Evolutionary conservation across 2,888 invertebrate genomes (phyloP).

Genomic region (Myathropa florea): DNA sequence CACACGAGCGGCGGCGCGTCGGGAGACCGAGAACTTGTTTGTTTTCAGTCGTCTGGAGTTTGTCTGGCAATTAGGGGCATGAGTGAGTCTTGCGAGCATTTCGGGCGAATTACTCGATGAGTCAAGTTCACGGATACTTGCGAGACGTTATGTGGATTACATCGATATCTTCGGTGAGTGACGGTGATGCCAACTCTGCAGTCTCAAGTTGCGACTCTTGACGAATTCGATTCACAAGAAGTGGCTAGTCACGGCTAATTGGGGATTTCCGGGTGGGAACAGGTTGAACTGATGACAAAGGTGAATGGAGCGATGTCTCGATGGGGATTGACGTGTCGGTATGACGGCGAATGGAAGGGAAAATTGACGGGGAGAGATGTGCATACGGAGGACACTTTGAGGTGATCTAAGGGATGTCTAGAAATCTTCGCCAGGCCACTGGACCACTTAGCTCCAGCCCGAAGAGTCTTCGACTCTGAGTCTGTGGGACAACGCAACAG

Average conservation of each 20-base stretch:
- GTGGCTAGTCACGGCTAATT: neutral
- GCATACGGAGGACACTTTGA: too few relatives aligned
- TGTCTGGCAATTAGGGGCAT: constrained; percentile 12
- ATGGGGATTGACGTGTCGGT: neutral
- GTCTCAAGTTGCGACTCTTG: neutral
- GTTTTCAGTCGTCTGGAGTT: constrained; percentile 36
- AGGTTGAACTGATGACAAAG: neutral
- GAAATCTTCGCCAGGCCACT: too few relatives aligned
- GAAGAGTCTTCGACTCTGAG: too few relatives aligned
- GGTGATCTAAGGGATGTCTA: too few relatives aligned
- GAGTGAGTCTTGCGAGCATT: neutral
- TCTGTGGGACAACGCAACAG: too few relatives aligned
- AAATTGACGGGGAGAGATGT: too few relatives aligned
- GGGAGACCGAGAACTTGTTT: neutral
- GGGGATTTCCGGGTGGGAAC: neutral
- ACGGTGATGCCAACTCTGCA: neutral
- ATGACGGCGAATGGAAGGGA: too few relatives aligned
- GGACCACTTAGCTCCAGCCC: too few relatives aligned
- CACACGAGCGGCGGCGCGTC: neutral
- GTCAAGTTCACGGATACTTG: constrained; percentile 8
- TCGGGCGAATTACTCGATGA: neutral
- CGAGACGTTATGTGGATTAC: neutral
- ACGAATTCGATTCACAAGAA: neutral
- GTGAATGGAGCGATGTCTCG: neutral
- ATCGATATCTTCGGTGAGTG: neutral